Base-by-base conservation (phyloP, 2,888 invertebrate genomes). In the Pherbina coryleti region DNA sequence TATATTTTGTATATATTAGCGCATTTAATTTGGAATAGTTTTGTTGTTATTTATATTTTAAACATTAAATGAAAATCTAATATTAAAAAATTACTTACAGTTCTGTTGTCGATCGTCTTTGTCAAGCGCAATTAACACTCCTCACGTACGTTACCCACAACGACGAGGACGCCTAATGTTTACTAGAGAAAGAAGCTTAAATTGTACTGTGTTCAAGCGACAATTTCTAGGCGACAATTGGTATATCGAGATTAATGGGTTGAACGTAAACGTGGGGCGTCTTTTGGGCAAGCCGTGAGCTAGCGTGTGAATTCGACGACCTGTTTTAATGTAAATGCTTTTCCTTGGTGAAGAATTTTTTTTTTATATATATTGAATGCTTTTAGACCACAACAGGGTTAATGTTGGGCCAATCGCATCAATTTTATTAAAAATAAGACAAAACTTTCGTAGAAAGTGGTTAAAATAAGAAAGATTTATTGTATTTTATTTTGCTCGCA, bases 371-470 rank as follows among this genome's bases (percentile, higher is more conserved):
- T n/a, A 44, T 44, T 44, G 14, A 11, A 44, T 44, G 44, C 44
- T 44, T 11, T 64, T 17, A 28, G 31, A 31, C 17, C 64, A 64
- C 64, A 31, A 64, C 44, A 44, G 44, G 9, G 1, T 44, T 31
- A 64, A 64, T 64, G 31, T 28, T 64, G 34, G 3, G 34, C 7
- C 14, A 28, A n/a, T 8, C 17, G 14, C 9, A 64, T 28, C 31
- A 31, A 31, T 62, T 31, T 22, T 28, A 17, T 51, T 22, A 19
- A 69, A 69, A 51, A 69, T 51, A 67, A 67, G 51, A 69, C 51
- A 69, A 69, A 69, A 69, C 69, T 25, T 69, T 69, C 51, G 11
- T 44, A 69, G 69, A 69, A 51, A 69, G 51, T 69, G n/a, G 28
- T 69, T 69, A 2, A 49, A 69, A 49, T 64, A 64, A 31, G 28